Evolutionary conservation across 1,140 invertebrate species (phyloP), one percentile per base, ranked within the genome.

Genomic region (Batillaria attramentaria): DNA sequence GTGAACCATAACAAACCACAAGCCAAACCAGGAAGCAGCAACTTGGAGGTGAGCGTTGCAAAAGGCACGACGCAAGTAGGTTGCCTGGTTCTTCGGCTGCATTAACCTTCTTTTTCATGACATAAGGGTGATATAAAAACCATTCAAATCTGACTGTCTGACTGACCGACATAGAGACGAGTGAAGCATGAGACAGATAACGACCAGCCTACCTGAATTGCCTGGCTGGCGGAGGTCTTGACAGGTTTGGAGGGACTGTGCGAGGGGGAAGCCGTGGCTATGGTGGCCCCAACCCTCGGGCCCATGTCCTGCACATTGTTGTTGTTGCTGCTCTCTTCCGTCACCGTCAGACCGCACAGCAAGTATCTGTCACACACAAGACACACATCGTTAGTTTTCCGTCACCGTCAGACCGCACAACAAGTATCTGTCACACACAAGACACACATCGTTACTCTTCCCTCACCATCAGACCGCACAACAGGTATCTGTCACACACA

Each of bases 381-480:
- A n/a, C n/a, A n/a, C n/a, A n/a, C n/a, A n/a, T n/a, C n/a, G n/a
- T n/a, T n/a, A 68, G 31, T 5, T 84, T 37, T 84, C 85, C 13
- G 83, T 87, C 10, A 89, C 85, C 31, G 86, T 88, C 72, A 88
- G 81, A 35, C 88, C 88, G 86, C 88, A 89, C 65, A 89, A 77
- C 54, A 89, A 79, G 79, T 87, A 89, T 65, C 88, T 87, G 80
- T 24, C 57, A 41, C 37, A 80, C 57, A 62, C 33, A 16, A 62
- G n/a, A 28, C n/a, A 8, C 57, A 10, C 57, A 18, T 24, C 57
- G 8, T 60, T n/a, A 2, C 46, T 86, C 84, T 42, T 85, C 87
- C 4, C 83, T 88, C 18, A 89, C 87, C n/a, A 86, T 88, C 77
- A 88, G 81, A 37, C 87, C 88, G 86, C 88, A 89, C 68, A 89